These are phyloP conservation scores for Athripsodes cinereus DNA, from an alignment of 2,888 invertebrate genomes.

Conservation along the genomic window DNA sequence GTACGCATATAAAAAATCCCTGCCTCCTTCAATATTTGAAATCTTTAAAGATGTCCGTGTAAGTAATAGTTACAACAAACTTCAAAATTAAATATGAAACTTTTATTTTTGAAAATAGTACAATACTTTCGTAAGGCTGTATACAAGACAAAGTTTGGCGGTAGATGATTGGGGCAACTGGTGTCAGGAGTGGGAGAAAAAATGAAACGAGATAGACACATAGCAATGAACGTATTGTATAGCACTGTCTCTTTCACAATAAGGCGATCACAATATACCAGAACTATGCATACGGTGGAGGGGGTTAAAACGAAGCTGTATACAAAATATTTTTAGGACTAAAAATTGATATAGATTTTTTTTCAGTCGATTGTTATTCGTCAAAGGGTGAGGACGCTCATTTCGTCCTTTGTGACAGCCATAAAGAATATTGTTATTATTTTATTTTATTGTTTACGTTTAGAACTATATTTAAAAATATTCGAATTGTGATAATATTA, in stretches of 20 bases:
- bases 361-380: slow-evolving; percentile 45
- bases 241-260: slow-evolving; percentile 3
- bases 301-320: neutral
- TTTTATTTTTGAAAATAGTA: no score
- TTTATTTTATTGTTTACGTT: slow-evolving; percentile 1
- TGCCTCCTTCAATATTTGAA: no score
- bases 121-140: neutral
- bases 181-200: slow-evolving; percentile 19
- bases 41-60: no score
- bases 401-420: neutral
- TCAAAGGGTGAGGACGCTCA: slow-evolving; percentile 29
- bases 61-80: no score
- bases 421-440: slow-evolving; percentile 1
- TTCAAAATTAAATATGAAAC: no score
- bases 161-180: slow-evolving; percentile 16
- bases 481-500: no score
- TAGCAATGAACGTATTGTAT: neutral
- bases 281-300: neutral
- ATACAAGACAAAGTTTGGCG: neutral
- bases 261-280: neutral
- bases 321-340: slow-evolving; percentile 28
- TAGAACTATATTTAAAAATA: neutral
- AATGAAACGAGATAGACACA: slow-evolving; percentile 4
- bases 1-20: no score
- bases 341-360: slow-evolving; percentile 55